These are phyloP conservation scores for Amphiprion clarkii DNA, from an alignment of 2,797 vertebrate species.

Conservation along the genomic window DNA sequence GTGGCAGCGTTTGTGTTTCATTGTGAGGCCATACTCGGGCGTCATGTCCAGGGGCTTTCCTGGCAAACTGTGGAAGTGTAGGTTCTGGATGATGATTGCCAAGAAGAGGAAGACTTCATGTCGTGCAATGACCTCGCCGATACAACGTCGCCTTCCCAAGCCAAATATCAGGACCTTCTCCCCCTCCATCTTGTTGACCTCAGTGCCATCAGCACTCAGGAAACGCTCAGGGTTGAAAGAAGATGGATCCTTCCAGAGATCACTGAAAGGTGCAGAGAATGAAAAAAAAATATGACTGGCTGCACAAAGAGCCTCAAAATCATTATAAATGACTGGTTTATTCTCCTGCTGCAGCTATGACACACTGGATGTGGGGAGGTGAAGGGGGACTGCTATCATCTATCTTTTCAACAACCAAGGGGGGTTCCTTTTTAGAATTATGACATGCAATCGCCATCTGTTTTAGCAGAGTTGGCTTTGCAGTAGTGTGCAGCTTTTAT, in stretches of 20 bases:
- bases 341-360: not conserved
- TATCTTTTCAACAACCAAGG: not conserved
- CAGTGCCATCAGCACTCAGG: conserved; percentile 77
- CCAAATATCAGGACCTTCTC: conserved; percentile 92
- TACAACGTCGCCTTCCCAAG: conserved; percentile 91
- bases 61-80: conserved; percentile 82
- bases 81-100: conserved; percentile 89
- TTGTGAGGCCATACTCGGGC: conserved; percentile 90
- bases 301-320: not conserved
- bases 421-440: not conserved
- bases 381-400: not conserved
- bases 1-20: conserved; percentile 90
- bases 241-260: conserved; percentile 91
- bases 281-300: conserved; percentile 14
- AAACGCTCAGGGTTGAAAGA: conserved; percentile 91
- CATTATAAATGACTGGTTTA: not conserved
- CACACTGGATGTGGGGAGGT: not conserved
- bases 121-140: conserved; percentile 91
- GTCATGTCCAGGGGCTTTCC: conserved; percentile 88
- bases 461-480: too few species aligned
- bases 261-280: conserved; percentile 71
- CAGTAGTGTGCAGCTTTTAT: too few species aligned
- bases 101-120: conserved; percentile 94
- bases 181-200: conserved; percentile 80
- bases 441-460: not conserved